Evolutionary conservation across 2,113 vertebrate genomes (phyloP).

Genomic region (crab-eating macaque (Macaca fascicularis)): T2T-MFA8v1.1 NC_088378.1:7227001-7227500

Average conservation of each 20-base stretch:
- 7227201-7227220: no score
- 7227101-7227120: rapidly evolving
- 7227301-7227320: neutral
- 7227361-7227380: neutral
- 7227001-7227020: neutral
- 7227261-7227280: rapidly evolving
- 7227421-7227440: rapidly evolving
- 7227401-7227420: neutral
- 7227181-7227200: no score
- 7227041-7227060: no score
- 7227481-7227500: rapidly evolving
- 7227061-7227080: no score
- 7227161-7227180: rapidly evolving
- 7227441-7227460: rapidly evolving
- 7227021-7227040: rapidly evolving
- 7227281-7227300: rapidly evolving
- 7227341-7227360: neutral
- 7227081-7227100: neutral
- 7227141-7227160: neutral
- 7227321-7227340: neutral
- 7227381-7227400: neutral
- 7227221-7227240: rapidly evolving
- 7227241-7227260: rapidly evolving
- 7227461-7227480: neutral
- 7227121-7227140: rapidly evolving